These are phyloP conservation scores for Sisor rabdophorus DNA, from an alignment of 2,113 vertebrate species.

Conservation along the genomic window DNA sequence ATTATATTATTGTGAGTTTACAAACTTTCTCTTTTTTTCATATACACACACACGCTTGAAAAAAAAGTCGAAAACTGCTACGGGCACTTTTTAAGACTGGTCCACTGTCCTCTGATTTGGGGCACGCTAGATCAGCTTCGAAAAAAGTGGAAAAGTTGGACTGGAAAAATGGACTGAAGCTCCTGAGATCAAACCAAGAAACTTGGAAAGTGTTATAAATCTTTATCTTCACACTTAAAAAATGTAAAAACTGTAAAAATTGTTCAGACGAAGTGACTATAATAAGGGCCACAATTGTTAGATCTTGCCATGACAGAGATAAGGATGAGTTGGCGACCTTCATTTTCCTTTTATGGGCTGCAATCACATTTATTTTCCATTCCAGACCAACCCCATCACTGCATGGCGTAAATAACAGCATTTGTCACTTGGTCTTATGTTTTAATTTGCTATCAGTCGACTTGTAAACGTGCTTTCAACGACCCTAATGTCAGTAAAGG, in stretches of 20 bases:
- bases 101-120: slow-evolving; percentile 17
- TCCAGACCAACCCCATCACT: not conserved
- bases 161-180: not conserved
- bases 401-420: not conserved
- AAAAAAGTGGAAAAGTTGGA: not conserved
- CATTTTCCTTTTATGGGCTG: not conserved
- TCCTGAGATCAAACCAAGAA: not conserved
- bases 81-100: not conserved
- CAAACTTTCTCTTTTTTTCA: slow-evolving; percentile 45
- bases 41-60: not conserved
- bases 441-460: not conserved
- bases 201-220: slow-evolving; percentile 9
- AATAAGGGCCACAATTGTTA: no score
- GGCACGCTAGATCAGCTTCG: not conserved
- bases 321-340: not conserved
- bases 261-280: no score
- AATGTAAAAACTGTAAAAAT: no score
- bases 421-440: not conserved
- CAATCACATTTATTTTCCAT: not conserved
- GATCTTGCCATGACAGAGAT: not conserved
- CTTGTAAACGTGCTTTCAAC: not conserved
- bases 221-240: slow-evolving; percentile 7
- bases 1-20: slow-evolving; percentile 40
- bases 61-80: not conserved
- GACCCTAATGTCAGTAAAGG: not conserved